These are phyloP conservation scores for Scolopax rusticola DNA, from an alignment of 2,797 vertebrate species.

Conservation along the genomic window DNA sequence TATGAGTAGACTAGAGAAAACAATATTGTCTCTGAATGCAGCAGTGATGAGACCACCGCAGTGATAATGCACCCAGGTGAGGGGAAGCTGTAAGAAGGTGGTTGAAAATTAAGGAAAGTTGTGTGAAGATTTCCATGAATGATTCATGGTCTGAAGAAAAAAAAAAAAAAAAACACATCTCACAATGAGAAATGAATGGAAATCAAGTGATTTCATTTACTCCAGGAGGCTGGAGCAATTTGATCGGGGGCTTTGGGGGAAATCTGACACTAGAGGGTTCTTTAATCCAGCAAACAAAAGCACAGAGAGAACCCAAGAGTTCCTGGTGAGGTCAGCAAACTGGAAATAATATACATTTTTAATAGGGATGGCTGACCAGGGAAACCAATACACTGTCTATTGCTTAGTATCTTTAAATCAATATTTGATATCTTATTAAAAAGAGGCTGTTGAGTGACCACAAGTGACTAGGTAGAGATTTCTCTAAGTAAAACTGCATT, in stretches of 20 bases:
- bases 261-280: conserved; percentile 15
- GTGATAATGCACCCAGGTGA: not conserved
- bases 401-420: conserved; percentile 22
- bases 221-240: conserved; percentile 5
- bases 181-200: conserved; percentile 14
- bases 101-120: not conserved
- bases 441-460: not conserved
- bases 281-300: conserved; percentile 56
- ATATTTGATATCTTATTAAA: conserved; percentile 50
- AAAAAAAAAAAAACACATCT: not conserved
- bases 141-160: not conserved
- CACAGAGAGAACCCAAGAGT: not conserved
- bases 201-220: conserved; percentile 33
- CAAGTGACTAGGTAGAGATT: not conserved
- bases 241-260: not conserved
- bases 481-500: not conserved
- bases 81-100: rapidly evolving
- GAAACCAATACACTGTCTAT: not conserved
- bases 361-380: conserved; percentile 50
- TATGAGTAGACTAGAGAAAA: not conserved
- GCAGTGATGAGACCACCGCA: not conserved
- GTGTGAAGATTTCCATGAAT: not conserved
- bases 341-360: conserved; percentile 60
- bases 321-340: not conserved
- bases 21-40: not conserved